These are phyloP conservation scores for Pleuronectes platessa DNA, from an alignment of 2,113 vertebrate genomes.

Conservation along the genomic window DNA sequence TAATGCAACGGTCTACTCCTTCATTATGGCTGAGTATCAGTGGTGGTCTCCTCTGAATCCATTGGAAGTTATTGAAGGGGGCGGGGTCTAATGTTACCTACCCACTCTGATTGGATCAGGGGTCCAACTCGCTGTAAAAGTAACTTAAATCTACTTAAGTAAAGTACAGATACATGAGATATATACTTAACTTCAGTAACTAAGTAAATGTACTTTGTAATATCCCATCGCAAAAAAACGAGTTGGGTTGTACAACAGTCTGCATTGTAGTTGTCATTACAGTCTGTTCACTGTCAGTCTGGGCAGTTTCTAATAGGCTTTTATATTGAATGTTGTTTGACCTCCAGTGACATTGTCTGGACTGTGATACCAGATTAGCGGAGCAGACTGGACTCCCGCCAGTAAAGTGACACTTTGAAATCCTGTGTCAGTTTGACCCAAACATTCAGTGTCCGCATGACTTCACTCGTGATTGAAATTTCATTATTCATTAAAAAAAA, in stretches of 20 bases:
- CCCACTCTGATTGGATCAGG: too few species aligned
- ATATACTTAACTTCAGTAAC: too few species aligned
- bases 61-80: too few species aligned
- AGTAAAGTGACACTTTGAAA: neutral
- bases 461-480: conserved; percentile 11
- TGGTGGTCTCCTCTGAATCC: too few species aligned
- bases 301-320: conserved; percentile 11
- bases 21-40: too few species aligned
- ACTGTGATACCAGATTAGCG: conserved; percentile 53
- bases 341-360: conserved; percentile 58
- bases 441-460: neutral
- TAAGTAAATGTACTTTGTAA: too few species aligned
- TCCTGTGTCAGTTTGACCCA: neutral
- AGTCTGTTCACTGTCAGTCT: conserved; percentile 1
- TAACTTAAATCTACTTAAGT: too few species aligned
- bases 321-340: conserved; percentile 47
- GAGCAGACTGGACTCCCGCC: conserved; percentile 29
- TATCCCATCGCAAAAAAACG: neutral
- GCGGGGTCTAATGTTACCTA: too few species aligned
- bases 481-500: neutral
- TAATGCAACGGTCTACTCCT: too few species aligned
- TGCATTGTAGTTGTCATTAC: neutral
- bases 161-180: too few species aligned
- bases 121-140: too few species aligned
- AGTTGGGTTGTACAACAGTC: neutral